Percentiles rank a stretch among this genome's conserved stretches.
Evolutionary conservation across 2,888 invertebrate species (phyloP).

Genomic region (Drosophila paucipuncta): DNA sequence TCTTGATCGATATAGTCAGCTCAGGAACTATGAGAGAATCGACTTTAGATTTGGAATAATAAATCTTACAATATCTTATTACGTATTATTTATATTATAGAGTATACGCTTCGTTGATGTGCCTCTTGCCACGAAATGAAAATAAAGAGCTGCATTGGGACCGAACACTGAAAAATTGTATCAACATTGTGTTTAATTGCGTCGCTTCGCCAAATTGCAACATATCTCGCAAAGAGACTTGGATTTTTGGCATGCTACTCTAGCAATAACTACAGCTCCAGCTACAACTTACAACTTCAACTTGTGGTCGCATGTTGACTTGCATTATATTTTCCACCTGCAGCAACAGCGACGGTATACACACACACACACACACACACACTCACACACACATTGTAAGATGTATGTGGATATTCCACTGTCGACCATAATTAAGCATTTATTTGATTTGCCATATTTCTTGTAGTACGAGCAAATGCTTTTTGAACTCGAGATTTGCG

Average conservation of each 20-base stretch:
- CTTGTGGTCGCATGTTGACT: conserved; percentile 66
- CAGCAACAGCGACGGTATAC: conserved; percentile 64
- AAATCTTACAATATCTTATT: too few species aligned
- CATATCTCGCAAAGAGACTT: conserved; percentile 54
- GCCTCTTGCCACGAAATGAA: conserved; percentile 39
- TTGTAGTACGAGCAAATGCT: conserved; percentile 62
- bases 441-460: conserved; percentile 82
- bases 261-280: conserved; percentile 14
- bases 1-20: neutral
- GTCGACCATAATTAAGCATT: conserved; percentile 79
- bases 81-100: neutral
- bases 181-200: conserved; percentile 73
- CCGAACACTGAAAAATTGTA: conserved; percentile 66
- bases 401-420: conserved; percentile 38
- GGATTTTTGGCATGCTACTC: conserved; percentile 35
- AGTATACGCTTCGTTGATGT: conserved; percentile 7
- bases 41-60: rapidly evolving
- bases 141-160: conserved; percentile 39
- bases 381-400: conserved; percentile 5
- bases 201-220: conserved; percentile 74
- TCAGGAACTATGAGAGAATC: neutral
- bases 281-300: conserved; percentile 18
- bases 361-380: conserved; percentile 18
- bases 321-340: conserved; percentile 81
- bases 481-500: conserved; percentile 59